Evolutionary conservation across 2,113 vertebrate species (phyloP).

Genomic region (Mobula hypostoma): DNA sequence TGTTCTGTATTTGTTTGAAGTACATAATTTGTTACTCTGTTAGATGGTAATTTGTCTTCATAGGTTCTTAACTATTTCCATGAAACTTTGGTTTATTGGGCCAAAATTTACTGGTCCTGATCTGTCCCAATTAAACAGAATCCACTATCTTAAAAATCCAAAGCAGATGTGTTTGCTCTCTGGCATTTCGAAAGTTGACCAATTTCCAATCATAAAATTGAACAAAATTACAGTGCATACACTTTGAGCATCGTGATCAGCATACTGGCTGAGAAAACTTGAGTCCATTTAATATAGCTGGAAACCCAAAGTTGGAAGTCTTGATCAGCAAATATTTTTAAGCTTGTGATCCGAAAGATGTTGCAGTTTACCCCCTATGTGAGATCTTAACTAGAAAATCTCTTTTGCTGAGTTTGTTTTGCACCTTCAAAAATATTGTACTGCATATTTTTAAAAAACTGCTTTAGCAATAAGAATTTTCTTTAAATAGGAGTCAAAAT

Average conservation of each 20-base stretch:
- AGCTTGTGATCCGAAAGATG: too few species aligned
- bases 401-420: neutral
- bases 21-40: too few species aligned
- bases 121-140: too few species aligned
- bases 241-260: neutral
- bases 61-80: too few species aligned
- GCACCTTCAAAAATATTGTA: neutral
- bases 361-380: too few species aligned
- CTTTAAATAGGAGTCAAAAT: neutral
- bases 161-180: neutral
- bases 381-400: neutral
- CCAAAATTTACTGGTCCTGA: too few species aligned
- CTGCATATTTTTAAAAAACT: neutral
- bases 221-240: neutral
- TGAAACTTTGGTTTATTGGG: too few species aligned
- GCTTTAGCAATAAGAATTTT: neutral
- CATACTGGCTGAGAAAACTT: neutral
- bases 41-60: too few species aligned
- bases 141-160: neutral
- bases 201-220: neutral
- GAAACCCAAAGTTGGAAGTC: neutral
- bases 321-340: neutral
- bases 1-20: too few species aligned
- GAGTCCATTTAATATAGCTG: neutral
- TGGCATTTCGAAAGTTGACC: neutral